A percentile compares a stretch with the other conserved stretches of the same genome.
Evolutionary conservation across 2,113 vertebrate species (phyloP).

Genomic region (Euleptes europaea): DNA sequence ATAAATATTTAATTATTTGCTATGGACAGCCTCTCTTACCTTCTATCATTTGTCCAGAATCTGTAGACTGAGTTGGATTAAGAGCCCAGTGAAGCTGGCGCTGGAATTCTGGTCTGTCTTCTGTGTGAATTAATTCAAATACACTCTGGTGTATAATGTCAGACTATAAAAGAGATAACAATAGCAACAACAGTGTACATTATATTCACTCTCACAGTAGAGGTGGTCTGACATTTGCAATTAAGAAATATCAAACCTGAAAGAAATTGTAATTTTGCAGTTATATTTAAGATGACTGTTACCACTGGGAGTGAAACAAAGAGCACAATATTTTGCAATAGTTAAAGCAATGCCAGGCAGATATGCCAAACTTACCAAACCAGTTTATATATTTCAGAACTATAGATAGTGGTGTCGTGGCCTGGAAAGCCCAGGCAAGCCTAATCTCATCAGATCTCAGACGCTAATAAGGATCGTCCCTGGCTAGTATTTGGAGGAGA

Average conservation of each 20-base stretch:
- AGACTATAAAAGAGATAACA: slow-evolving; percentile 68
- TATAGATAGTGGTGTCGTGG: not conserved
- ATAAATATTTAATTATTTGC: slow-evolving; percentile 11
- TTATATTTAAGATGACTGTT: not conserved
- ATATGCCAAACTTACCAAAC: not conserved
- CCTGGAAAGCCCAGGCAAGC: too few relatives aligned
- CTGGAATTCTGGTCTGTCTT: slow-evolving; percentile 84
- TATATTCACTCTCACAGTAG: slow-evolving; percentile 4
- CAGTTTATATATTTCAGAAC: not conserved
- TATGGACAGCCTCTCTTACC: slow-evolving; percentile 59
- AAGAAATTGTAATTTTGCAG: not conserved
- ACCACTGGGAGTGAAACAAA: not conserved
- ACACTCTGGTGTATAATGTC: slow-evolving; percentile 89
- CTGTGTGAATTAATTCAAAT: slow-evolving; percentile 86
- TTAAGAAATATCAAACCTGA: not conserved
- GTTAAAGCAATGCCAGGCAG: not conserved
- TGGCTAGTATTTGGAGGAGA: too few relatives aligned
- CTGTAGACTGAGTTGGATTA: slow-evolving; percentile 69
- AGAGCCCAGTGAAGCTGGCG: slow-evolving; percentile 85
- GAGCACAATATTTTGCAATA: not conserved
- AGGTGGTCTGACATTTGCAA: not conserved
- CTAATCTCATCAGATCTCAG: too few relatives aligned
- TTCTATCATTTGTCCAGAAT: slow-evolving; percentile 66
- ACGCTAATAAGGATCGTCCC: too few relatives aligned
- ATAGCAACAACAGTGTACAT: not conserved